These are phyloP conservation scores for Dynastes tityus DNA, from an alignment of 2,888 invertebrate species.

Conservation along the genomic window DNA sequence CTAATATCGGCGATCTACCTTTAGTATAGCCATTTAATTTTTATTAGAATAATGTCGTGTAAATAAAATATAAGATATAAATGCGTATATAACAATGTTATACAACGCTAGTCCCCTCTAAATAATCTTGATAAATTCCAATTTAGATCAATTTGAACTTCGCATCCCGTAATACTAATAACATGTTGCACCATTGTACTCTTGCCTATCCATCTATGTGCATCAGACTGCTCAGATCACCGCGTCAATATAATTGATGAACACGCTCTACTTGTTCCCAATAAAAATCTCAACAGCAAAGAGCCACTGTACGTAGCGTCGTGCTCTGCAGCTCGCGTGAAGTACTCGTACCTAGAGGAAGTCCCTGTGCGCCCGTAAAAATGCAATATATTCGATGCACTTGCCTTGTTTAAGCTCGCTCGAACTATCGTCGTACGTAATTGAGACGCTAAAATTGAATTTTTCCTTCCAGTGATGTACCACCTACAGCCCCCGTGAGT, in stretches of 20 bases:
- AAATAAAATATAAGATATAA: background rate
- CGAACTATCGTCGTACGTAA: background rate
- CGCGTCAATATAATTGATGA: conserved; percentile 45
- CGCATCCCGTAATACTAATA: conserved; percentile 24
- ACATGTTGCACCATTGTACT: conserved; percentile 30
- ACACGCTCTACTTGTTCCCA: conserved; percentile 44
- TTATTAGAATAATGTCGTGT: too few relatives aligned
- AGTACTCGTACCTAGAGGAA: background rate
- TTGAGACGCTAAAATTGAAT: conserved; percentile 43
- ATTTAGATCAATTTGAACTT: conserved; percentile 46
- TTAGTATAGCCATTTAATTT: too few relatives aligned
- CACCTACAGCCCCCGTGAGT: conserved; percentile 78
- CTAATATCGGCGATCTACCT: too few relatives aligned
- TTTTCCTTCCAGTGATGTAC: conserved; percentile 74
- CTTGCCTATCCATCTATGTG: conserved; percentile 23
- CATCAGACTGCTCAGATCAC: conserved; percentile 40
- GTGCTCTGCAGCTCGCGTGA: conserved; percentile 4
- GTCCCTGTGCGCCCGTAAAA: conserved; percentile 4
- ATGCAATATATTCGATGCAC: conserved; percentile 3
- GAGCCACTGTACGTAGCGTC: conserved; percentile 12
- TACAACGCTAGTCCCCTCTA: conserved; percentile 30
- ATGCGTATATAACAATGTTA: background rate
- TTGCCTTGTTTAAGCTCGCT: background rate
- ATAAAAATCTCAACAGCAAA: conserved; percentile 30
- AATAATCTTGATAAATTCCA: conserved; percentile 43